Evolutionary conservation across 1,140 invertebrate genomes (phyloP).

Genomic region (Drosophila lini): DNA sequence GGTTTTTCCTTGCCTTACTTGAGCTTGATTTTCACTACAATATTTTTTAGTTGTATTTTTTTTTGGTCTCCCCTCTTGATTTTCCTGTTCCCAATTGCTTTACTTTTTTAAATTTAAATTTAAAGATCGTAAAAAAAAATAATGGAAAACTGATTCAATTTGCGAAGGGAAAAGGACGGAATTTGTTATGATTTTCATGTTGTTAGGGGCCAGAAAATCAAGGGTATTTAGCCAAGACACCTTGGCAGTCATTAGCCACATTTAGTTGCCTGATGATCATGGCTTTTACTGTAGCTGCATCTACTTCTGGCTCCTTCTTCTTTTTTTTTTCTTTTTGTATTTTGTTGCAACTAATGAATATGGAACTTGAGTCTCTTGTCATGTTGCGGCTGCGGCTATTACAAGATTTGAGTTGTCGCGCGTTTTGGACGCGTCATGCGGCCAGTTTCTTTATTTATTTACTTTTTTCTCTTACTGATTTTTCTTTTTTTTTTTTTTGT

Average conservation of each 20-base stretch:
- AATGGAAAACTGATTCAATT: slow-evolving; percentile 44
- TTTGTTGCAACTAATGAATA: slow-evolving; percentile 77
- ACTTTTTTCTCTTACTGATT: slow-evolving; percentile 6
- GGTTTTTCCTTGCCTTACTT: slow-evolving; percentile 68
- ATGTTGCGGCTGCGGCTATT: slow-evolving; percentile 66
- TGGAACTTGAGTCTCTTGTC: slow-evolving; percentile 77
- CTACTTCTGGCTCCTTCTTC: slow-evolving; percentile 11
- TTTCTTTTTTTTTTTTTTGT: slow-evolving; percentile 29
- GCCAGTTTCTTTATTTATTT: slow-evolving; percentile 66
- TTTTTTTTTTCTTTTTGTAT: slow-evolving; percentile 21
- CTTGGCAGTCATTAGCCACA: slow-evolving; percentile 71
- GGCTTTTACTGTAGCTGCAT: slow-evolving; percentile 34
- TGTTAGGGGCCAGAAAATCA: slow-evolving; percentile 18
- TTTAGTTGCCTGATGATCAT: slow-evolving; percentile 66
- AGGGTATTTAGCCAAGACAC: slow-evolving; percentile 54
- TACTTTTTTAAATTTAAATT: slow-evolving; percentile 6
- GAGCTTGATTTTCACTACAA: slow-evolving; percentile 60
- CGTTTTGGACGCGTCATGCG: slow-evolving; percentile 78
- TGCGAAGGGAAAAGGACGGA: slow-evolving; percentile 22
- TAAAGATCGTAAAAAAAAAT: slow-evolving; percentile 42
- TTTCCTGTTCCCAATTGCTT: slow-evolving; percentile 34
- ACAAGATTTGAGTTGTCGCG: slow-evolving; percentile 72
- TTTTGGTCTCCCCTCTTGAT: slow-evolving; percentile 39
- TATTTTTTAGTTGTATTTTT: slow-evolving; percentile 3
- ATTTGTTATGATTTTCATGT: slow-evolving; percentile 34